A percentile compares a stretch with the other conserved stretches of the same genome.
Conservation (phyloP, 2,888 invertebrate species). For the Apamea crenata region DNA sequence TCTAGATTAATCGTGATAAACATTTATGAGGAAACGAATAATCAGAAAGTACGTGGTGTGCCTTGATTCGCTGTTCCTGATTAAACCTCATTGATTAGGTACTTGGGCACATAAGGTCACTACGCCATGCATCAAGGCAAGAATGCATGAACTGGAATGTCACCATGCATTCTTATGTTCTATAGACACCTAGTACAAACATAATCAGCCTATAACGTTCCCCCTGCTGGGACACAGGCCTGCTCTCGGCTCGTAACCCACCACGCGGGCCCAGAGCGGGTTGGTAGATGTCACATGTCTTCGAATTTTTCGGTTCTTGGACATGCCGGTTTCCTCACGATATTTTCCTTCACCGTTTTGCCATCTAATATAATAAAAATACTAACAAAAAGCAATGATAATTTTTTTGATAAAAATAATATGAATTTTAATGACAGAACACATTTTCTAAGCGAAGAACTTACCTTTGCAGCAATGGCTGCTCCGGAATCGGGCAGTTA, state of each 20-base stretch:
- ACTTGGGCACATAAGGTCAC: neutral
- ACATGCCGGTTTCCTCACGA: no score
- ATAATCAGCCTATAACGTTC: no score
- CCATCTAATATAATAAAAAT: no score
- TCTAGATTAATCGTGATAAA: conserved; percentile 24
- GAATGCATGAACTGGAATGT: neutral
- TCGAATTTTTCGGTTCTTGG: no score
- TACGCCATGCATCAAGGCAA: neutral
- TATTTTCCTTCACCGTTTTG: no score
- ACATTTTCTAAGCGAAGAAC: neutral
- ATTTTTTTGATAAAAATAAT: no score
- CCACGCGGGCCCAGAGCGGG: no score
- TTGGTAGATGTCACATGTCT: no score
- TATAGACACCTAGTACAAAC: neutral
- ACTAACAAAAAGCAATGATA: no score
- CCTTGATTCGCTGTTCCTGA: conserved; percentile 13
- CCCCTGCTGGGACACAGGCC: no score
- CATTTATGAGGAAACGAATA: conserved; percentile 34
- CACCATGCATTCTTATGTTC: neutral
- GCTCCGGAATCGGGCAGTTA: neutral
- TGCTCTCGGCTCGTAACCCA: no score
- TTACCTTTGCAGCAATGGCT: neutral
- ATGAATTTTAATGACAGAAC: no score
- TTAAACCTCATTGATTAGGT: neutral
- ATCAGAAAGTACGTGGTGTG: conserved; percentile 34